Base-by-base conservation (phyloP, 2,113 vertebrate genomes). In the Sorex araneus region DNA sequence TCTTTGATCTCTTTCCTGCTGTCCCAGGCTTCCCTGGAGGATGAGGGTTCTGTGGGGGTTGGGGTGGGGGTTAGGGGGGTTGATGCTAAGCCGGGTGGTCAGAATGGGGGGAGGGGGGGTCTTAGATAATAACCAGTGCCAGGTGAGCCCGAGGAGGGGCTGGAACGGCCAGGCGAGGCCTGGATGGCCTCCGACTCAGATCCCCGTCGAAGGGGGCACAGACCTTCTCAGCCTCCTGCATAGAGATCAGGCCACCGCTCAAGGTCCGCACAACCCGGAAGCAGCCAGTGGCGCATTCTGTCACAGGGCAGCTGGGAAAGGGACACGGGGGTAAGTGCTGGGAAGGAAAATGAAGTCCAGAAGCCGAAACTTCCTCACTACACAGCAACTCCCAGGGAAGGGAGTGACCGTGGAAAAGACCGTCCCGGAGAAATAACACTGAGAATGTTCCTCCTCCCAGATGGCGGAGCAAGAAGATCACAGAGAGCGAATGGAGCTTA, bases 1-100 rank as follows among this genome's bases (percentile, higher is more conserved):
- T 73, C 79, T 92, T 90, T 92, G 81, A 92, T 95, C 82, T 92
- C 84, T 63, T 69, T 77, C 78, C 57, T 83, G 75, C 3, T 45
- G 50, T 63, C n/a, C 27, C 30, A 47, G 63, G 45, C 36, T 90
- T 45, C 11, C 78, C 30, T 28, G 25, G n/a, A 87, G 54, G 57
- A 63, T 21, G 10, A 87, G 54, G 15, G 47, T 40, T 40, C 4
- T 40, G 40, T 40, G 40, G 40, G 40, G 47, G 13, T 6, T 5
- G 47, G 13, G 47, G 47, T 2, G 13, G 47, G 10, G 16, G 47
- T 15, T 10, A 45, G 30, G 43, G 50, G 66, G 19, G 78, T 40
- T 67, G 85, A 90, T 71, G 69, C 40, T 91, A 50, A 50, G 34
- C 87, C 40, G 34, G 28, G 34, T 1, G 7, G 30, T 73, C 79